phyloP scores from a whole-genome alignment of 1,140 invertebrate species.

The Procambarus virginalis region DNA sequence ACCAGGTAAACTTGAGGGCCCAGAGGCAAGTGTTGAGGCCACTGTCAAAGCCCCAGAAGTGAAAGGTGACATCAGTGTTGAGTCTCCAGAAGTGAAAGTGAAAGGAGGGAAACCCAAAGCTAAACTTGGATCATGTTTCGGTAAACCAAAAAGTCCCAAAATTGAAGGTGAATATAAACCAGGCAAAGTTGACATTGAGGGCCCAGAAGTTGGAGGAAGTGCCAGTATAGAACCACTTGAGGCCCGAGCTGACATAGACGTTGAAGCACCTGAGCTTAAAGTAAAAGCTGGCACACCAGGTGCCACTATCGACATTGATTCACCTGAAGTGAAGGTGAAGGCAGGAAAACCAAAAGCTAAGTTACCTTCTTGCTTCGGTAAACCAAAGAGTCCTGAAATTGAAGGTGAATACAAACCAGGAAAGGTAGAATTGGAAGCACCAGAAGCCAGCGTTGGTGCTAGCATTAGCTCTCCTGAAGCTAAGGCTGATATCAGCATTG shows the following conservation, averaged over 20 bases:
- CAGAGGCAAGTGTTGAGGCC: slow-evolving; percentile 6
- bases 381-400: slow-evolving; percentile 47
- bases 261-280: slow-evolving; percentile 32
- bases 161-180: slow-evolving; percentile 25
- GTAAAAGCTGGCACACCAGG: slow-evolving; percentile 26
- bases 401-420: slow-evolving; percentile 57
- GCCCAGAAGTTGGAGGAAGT: slow-evolving; percentile 19
- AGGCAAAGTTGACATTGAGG: slow-evolving; percentile 31
- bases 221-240: slow-evolving; percentile 1
- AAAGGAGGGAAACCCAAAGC: slow-evolving; percentile 39
- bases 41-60: slow-evolving; percentile 24
- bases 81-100: neutral
- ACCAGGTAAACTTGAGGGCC: slow-evolving; percentile 20
- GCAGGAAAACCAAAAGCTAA: slow-evolving; percentile 36
- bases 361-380: slow-evolving; percentile 42
- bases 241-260: slow-evolving; percentile 13
- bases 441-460: slow-evolving; percentile 18
- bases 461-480: neutral
- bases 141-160: slow-evolving; percentile 25
- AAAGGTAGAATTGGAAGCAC: slow-evolving; percentile 10
- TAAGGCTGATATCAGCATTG: slow-evolving; percentile 17
- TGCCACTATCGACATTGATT: slow-evolving; percentile 13
- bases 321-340: slow-evolving; percentile 46
- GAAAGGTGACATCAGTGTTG: slow-evolving; percentile 6
- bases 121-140: slow-evolving; percentile 27